Conservation (phyloP, 30 jellyfish, hydroid and myxozoan species). For the Aurelia sp. region DNA sequence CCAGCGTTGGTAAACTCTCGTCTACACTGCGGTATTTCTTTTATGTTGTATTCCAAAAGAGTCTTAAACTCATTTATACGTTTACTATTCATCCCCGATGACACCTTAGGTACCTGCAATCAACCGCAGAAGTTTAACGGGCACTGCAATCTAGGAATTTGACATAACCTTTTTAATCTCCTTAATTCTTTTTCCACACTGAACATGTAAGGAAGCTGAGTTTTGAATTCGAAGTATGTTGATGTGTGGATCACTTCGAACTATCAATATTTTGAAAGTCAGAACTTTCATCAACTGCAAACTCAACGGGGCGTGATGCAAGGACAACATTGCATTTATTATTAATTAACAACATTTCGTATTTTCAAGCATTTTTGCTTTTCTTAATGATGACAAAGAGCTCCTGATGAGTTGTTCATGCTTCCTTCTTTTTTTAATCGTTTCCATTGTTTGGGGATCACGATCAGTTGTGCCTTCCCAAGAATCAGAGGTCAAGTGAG, state of each 20-base stretch:
- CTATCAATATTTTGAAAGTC: too few relatives aligned
- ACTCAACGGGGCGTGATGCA: too few relatives aligned
- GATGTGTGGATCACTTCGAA: neutral
- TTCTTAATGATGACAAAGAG: too few relatives aligned
- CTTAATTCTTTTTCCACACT: constrained; percentile 25
- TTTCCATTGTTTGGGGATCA: too few relatives aligned
- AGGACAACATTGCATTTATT: too few relatives aligned
- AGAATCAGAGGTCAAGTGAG: too few relatives aligned
- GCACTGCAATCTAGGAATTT: constrained; percentile 46
- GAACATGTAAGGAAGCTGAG: neutral
- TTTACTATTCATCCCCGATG: constrained; percentile 48
- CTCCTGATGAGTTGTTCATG: too few relatives aligned
- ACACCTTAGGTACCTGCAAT: constrained; percentile 60
- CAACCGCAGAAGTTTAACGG: constrained; percentile 52
- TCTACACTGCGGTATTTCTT: constrained; percentile 3
- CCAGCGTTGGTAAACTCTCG: neutral
- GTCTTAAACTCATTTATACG: constrained; percentile 6
- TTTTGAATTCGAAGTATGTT: neutral
- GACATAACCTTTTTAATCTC: constrained; percentile 33
- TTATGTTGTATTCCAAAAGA: neutral
- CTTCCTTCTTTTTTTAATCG: too few relatives aligned
- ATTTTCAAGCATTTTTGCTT: too few relatives aligned
- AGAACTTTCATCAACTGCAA: neutral
- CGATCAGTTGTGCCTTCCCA: too few relatives aligned
- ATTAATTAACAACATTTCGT: too few relatives aligned